Percentiles rank a stretch among this genome's conserved stretches.
Conservation (phyloP, 2,113 vertebrate genomes). For the Microcebus tavaratra region DNA sequence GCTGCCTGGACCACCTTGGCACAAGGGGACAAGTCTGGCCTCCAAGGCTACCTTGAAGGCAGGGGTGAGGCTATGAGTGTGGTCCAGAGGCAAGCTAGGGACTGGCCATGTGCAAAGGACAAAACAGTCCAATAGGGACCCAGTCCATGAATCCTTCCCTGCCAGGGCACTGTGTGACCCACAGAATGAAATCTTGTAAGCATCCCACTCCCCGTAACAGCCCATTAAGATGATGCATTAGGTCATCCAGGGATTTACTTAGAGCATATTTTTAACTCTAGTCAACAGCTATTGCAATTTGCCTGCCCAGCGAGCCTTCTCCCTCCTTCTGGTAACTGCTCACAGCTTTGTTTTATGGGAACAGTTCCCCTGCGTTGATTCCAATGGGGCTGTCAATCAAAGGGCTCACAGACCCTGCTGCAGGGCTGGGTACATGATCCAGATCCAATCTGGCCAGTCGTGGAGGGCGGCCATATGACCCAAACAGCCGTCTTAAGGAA, state of each 20-base stretch:
- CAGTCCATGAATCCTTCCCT: not conserved
- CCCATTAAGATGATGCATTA: slow-evolving; percentile 65
- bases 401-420: not conserved
- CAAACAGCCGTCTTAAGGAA: not conserved
- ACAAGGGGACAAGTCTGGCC: not conserved
- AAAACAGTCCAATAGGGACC: not conserved
- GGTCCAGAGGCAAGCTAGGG: not conserved
- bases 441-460: not conserved
- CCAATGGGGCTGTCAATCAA: slow-evolving; percentile 8
- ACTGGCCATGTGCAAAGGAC: not conserved
- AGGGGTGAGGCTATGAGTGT: not conserved
- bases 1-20: not conserved
- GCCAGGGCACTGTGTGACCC: not conserved
- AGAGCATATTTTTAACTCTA: slow-evolving; percentile 67
- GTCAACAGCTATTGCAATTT: slow-evolving; percentile 37
- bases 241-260: slow-evolving; percentile 69
- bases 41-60: not conserved
- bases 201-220: slow-evolving; percentile 8
- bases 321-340: slow-evolving; percentile 66
- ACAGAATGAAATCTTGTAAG: not conserved
- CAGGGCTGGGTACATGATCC: not conserved
- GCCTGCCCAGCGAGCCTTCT: not conserved
- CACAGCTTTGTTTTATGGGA: slow-evolving; percentile 64
- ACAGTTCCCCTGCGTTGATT: not conserved
- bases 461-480: not conserved